Evolutionary conservation across 1,140 invertebrate species (phyloP).

Genomic region (Formica exsecta): DNA sequence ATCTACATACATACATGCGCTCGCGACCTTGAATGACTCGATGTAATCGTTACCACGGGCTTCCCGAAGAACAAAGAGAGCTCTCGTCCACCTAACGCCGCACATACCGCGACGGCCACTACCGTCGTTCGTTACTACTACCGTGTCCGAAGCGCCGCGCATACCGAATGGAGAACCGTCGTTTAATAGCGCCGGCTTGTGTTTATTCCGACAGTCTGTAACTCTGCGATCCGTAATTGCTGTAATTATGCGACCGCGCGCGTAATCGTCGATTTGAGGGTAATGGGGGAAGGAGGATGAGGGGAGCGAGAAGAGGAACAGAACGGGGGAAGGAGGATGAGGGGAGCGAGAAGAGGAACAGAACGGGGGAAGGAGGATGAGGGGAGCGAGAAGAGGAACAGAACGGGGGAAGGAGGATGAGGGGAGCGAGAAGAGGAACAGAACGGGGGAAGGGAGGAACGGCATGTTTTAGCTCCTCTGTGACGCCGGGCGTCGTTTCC

Average conservation of each 20-base stretch:
- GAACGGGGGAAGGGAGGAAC: background rate
- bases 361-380: background rate
- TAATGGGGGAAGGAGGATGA: background rate
- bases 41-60: constrained; percentile 67
- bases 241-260: constrained; percentile 69
- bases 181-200: constrained; percentile 63
- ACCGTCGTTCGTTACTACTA: constrained; percentile 40
- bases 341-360: background rate
- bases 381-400: background rate
- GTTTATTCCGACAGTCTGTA: constrained; percentile 71
- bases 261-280: constrained; percentile 67
- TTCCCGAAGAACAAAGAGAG: constrained; percentile 67
- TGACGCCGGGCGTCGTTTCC: background rate
- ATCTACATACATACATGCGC: constrained; percentile 22
- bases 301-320: background rate
- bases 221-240: constrained; percentile 74
- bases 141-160: constrained; percentile 30
- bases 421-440: background rate
- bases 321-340: background rate
- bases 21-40: constrained; percentile 59
- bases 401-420: background rate
- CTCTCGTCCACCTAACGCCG: constrained; percentile 44
- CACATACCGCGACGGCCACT: constrained; percentile 44
- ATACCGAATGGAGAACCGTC: constrained; percentile 27
- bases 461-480: background rate